A percentile compares a stretch with the other conserved stretches of the same genome.
These are phyloP conservation scores for Phaethornis superciliosus DNA, from an alignment of 2,113 vertebrate genomes.

Conservation along the genomic window DNA sequence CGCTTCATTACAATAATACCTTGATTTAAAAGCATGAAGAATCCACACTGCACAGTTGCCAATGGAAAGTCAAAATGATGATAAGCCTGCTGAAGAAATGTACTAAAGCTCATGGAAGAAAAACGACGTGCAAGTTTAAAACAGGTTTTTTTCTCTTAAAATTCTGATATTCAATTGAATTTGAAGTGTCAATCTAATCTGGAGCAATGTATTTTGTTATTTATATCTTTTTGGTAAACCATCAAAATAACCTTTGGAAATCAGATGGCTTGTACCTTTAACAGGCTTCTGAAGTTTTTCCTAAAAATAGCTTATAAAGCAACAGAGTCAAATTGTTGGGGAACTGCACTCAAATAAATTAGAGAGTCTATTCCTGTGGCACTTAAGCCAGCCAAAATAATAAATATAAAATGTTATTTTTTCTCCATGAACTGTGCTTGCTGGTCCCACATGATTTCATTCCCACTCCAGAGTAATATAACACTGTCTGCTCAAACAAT, in stretches of 20 bases:
- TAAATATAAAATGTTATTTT: conserved; percentile 79
- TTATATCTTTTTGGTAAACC: conserved; percentile 62
- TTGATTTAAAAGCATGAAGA: background rate
- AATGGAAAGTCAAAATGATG: background rate
- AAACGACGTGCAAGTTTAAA: background rate
- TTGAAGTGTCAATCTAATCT: conserved; percentile 37
- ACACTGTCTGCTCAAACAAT: conserved; percentile 44
- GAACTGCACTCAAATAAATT: conserved; percentile 71
- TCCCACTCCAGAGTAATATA: conserved; percentile 63
- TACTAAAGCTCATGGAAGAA: background rate
- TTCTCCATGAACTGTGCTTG: conserved; percentile 65
- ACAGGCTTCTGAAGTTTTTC: conserved; percentile 39
- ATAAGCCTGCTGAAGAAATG: background rate
- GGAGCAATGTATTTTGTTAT: conserved; percentile 31
- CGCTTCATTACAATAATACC: background rate
- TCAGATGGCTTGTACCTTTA: conserved; percentile 62
- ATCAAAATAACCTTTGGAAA: conserved; percentile 63
- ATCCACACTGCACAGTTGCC: background rate
- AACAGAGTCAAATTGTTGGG: conserved; percentile 61
- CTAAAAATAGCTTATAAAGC: conserved; percentile 75
- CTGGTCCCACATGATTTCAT: conserved; percentile 64
- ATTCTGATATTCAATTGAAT: conserved; percentile 15
- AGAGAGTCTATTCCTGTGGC: conserved; percentile 75
- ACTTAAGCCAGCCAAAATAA: conserved; percentile 72
- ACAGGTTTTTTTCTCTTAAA: background rate